A percentile compares a stretch with the other conserved stretches of the same genome.
Evolutionary conservation across 2,797 vertebrate species (phyloP).

Genomic region (Falco cherrug): DNA sequence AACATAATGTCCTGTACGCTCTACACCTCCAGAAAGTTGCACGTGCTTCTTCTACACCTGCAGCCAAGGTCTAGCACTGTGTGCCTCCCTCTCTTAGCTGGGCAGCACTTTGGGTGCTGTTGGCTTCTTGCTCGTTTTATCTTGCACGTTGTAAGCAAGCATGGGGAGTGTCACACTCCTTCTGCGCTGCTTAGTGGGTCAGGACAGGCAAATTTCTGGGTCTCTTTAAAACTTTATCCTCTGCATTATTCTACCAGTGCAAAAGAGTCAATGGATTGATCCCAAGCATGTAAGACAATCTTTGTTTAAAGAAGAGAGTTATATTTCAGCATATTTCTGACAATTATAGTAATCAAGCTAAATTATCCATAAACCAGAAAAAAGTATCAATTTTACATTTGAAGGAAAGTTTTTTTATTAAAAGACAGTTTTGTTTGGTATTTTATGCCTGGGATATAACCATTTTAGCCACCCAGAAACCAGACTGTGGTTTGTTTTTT

Average conservation of each 20-base stretch:
- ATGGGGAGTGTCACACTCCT: neutral
- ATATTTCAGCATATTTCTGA: constrained; percentile 59
- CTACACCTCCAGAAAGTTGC: neutral
- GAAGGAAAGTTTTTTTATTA: constrained; percentile 55
- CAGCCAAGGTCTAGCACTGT: neutral
- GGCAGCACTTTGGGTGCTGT: neutral
- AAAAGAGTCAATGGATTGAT: neutral
- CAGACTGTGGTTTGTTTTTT: constrained; percentile 48
- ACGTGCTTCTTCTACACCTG: neutral
- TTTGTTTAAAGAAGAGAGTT: constrained; percentile 56
- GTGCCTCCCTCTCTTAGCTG: neutral
- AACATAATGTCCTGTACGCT: neutral
- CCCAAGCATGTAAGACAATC: constrained; percentile 49
- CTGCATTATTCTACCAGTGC: neutral
- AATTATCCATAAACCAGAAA: constrained; percentile 64
- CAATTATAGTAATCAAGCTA: constrained; percentile 61
- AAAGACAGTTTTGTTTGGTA: constrained; percentile 52
- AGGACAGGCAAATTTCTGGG: neutral
- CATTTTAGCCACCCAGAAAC: constrained; percentile 55
- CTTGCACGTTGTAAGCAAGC: neutral
- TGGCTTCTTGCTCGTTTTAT: neutral
- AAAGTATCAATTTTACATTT: constrained; percentile 56
- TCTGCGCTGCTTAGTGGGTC: neutral
- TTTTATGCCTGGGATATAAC: constrained; percentile 53
- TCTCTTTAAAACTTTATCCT: neutral